A percentile compares a stretch with the other conserved stretches of the same genome.
These are phyloP conservation scores for Hippoglossus hippoglossus DNA, from an alignment of 2,797 vertebrate species.

Conservation along the genomic window DNA sequence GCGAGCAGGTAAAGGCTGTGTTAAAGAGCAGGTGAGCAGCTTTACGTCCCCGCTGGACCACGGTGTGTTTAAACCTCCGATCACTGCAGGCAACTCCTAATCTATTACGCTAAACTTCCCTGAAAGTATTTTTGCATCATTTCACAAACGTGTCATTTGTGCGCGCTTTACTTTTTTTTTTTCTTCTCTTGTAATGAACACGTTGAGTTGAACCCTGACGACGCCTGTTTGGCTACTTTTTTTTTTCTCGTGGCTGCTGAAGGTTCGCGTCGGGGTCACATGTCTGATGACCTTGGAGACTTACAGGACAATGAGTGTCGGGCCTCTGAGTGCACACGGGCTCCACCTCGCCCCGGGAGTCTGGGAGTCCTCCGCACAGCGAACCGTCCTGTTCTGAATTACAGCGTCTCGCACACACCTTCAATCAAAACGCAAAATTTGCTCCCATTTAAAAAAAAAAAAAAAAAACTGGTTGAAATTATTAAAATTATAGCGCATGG, in stretches of 20 bases:
- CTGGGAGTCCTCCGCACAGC: slow-evolving; percentile 5
- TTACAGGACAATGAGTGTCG: slow-evolving; percentile 55
- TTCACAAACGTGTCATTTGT: slow-evolving; percentile 70
- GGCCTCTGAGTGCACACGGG: slow-evolving; percentile 33
- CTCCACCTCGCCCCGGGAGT: slow-evolving; percentile 43
- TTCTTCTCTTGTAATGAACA: slow-evolving; percentile 62
- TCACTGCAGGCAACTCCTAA: slow-evolving; percentile 49
- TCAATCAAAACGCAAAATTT: background rate
- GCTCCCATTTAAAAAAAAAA: too few species aligned
- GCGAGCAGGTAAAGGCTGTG: slow-evolving; percentile 44
- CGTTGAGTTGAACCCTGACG: slow-evolving; percentile 26
- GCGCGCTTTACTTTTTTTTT: slow-evolving; percentile 46
- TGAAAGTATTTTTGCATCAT: slow-evolving; percentile 64
- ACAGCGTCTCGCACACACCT: background rate
- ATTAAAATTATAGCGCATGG: slow-evolving; percentile 1
- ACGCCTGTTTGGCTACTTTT: slow-evolving; percentile 13
- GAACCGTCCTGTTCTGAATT: slow-evolving; percentile 27
- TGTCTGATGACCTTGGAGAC: slow-evolving; percentile 64
- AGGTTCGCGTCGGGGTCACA: slow-evolving; percentile 59
- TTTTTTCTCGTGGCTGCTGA: slow-evolving; percentile 29
- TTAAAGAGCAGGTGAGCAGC: slow-evolving; percentile 21
- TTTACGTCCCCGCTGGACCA: background rate
- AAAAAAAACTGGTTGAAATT: background rate
- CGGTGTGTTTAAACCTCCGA: slow-evolving; percentile 56
- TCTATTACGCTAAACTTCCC: slow-evolving; percentile 55